These are phyloP conservation scores for Eupeodes corollae DNA, from an alignment of 1,140 invertebrate genomes.

Conservation along the genomic window DNA sequence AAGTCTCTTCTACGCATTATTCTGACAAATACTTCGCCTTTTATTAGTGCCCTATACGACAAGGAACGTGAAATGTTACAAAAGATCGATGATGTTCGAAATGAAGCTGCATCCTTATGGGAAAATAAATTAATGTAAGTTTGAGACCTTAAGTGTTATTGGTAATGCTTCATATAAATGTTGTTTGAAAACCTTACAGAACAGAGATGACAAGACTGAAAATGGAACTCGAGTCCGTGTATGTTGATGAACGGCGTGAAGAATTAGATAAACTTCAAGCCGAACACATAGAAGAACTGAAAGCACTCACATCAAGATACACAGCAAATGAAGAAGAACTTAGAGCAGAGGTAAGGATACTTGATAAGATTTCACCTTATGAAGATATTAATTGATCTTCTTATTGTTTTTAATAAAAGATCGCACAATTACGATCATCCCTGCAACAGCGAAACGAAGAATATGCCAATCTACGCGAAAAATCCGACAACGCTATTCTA, in stretches of 20 bases:
- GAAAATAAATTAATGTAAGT: constrained; percentile 42
- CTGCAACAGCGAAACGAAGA: constrained; percentile 44
- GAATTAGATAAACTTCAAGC: constrained; percentile 42
- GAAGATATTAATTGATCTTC: not conserved
- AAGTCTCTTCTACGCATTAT: not conserved
- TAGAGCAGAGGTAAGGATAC: constrained; percentile 39
- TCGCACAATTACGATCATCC: constrained; percentile 42
- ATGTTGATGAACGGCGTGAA: constrained; percentile 47
- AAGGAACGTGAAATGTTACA: constrained; percentile 42
- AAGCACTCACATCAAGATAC: constrained; percentile 41
- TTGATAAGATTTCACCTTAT: not conserved
- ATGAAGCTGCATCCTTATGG: constrained; percentile 45
- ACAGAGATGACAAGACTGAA: constrained; percentile 45
- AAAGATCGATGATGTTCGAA: constrained; percentile 44
- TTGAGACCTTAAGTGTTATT: not conserved
- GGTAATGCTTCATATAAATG: not conserved
- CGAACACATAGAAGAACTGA: constrained; percentile 41
- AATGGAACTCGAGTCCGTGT: constrained; percentile 46
- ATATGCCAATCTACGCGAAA: constrained; percentile 25
- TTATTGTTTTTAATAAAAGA: constrained; percentile 31
- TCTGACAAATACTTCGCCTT: too few species aligned
- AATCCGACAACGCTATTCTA: constrained; percentile 27
- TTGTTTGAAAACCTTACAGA: constrained; percentile 25
- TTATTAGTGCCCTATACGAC: constrained; percentile 39
- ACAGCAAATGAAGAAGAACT: constrained; percentile 43